Evolutionary conservation across 2,113 vertebrate species (phyloP), one percentile per base, ranked within the genome.

Genomic region (Polyodon spathula): DNA sequence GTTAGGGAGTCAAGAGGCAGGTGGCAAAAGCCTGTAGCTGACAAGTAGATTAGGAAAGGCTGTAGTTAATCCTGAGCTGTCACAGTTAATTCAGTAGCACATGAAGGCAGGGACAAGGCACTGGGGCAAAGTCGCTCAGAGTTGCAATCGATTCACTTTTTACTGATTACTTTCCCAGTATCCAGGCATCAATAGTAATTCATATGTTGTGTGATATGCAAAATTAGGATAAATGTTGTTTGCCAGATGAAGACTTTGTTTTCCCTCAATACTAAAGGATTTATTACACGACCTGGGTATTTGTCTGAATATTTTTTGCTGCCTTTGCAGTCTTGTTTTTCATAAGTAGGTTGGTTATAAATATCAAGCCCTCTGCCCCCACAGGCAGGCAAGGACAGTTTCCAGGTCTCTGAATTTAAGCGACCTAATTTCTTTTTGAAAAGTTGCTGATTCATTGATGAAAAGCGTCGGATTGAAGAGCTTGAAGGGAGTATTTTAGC

Each of bases 341-440:
- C 62, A 68, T 77, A 88, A 85, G 77, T 86, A 84, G 83, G 86
- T 86, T 82, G 84, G 71, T 73, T 75, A 76, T 66, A 70, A 76
- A 68, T 79, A 69, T 80, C 69, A 66, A 65, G 74, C 81, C 69
- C 17, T 39, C 67, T 80, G 79, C 74, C 76, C 78, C 80, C 68
- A 71, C 76, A 73, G 72, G 69, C 70, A 64, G 69, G 65, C 62
- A 56, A 63, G 62, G 61, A 63, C 72, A 67, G 56, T 74, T 59
- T 72, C 63, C 64, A 69, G 75, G 64, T 70, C 62, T 77, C 66
- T 72, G 62, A 69, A 53, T 46, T 50, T 8, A 14, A 7, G 4
- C n/a, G 46, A 50, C 62, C 61, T 61, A 80, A 71, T 72, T 66
- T 80, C 63, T 60, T 71, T 62, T 42, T 42, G 15, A 17, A 10